Evolutionary conservation across 2,797 vertebrate genomes (phyloP).

Genomic region (Urosaurus nigricauda): DNA sequence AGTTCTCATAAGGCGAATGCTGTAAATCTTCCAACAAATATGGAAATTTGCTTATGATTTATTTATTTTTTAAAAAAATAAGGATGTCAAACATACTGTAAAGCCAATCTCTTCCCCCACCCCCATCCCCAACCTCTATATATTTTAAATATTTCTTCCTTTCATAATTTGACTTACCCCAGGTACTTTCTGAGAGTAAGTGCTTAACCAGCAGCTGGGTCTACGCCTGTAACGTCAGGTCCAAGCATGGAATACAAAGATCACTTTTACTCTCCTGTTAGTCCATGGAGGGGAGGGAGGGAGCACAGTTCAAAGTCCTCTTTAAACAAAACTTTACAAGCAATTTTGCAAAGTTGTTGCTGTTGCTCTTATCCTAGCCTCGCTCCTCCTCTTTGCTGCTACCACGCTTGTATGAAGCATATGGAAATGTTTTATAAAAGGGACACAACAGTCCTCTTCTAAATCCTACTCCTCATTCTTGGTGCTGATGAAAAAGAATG

Average conservation of each 20-base stretch:
- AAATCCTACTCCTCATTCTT: neutral
- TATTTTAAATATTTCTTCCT: neutral
- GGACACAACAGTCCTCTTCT: neutral
- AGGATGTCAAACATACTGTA: neutral
- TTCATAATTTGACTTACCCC: slow-evolving; percentile 33
- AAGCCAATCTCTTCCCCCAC: no score
- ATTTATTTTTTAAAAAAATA: neutral
- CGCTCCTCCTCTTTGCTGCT: slow-evolving; percentile 41
- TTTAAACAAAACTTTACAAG: neutral
- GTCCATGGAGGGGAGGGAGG: neutral
- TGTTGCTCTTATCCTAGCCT: neutral
- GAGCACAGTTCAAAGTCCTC: slow-evolving; percentile 21
- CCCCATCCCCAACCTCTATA: neutral
- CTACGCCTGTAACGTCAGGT: neutral
- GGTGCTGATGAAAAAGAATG: neutral
- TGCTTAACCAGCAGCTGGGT: neutral
- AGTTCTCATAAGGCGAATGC: neutral
- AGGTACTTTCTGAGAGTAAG: neutral
- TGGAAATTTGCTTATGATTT: neutral
- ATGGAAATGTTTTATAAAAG: neutral
- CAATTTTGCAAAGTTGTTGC: slow-evolving; percentile 6
- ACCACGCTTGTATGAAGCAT: neutral
- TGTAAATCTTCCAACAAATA: neutral
- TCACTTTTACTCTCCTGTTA: neutral
- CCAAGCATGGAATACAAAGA: slow-evolving; percentile 23